Conservation (phyloP, 2,888 invertebrate species). For the Dyspetes luteomarginatus region DNA sequence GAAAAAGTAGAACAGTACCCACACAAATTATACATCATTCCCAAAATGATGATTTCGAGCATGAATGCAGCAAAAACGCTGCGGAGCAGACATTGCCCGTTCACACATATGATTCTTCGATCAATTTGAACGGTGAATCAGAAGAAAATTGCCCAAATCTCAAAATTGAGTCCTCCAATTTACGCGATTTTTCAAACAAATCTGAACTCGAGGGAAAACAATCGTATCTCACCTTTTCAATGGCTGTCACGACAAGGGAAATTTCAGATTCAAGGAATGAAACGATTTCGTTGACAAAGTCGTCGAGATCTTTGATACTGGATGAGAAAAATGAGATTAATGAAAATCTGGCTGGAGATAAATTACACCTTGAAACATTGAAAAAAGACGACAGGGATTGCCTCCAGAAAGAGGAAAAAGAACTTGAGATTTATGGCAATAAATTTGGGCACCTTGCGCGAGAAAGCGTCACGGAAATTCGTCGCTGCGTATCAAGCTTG, state of each 20-base stretch:
- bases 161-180: background rate
- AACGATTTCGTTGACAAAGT: background rate
- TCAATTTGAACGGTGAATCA: background rate
- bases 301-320: background rate
- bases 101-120: background rate
- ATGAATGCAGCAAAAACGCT: background rate
- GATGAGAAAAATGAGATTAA: background rate
- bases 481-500: constrained; percentile 3
- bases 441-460: background rate
- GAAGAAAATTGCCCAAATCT: background rate
- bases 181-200: background rate
- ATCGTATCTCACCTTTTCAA: constrained; percentile 18
- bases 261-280: background rate
- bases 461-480: constrained; percentile 11
- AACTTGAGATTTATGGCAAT: background rate
- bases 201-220: background rate
- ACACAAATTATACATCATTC: background rate
- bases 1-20: background rate
- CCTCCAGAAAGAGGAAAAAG: background rate
- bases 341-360: background rate
- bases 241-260: background rate
- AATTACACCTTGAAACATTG: background rate
- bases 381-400: background rate
- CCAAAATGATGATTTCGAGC: background rate
- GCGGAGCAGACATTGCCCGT: background rate